A percentile compares a stretch with the other conserved stretches of the same genome.
These are phyloP conservation scores for Hydrozoanthus gracilis DNA, from an alignment of 92 coral and sea anemone genomes.

Conservation along the genomic window DNA sequence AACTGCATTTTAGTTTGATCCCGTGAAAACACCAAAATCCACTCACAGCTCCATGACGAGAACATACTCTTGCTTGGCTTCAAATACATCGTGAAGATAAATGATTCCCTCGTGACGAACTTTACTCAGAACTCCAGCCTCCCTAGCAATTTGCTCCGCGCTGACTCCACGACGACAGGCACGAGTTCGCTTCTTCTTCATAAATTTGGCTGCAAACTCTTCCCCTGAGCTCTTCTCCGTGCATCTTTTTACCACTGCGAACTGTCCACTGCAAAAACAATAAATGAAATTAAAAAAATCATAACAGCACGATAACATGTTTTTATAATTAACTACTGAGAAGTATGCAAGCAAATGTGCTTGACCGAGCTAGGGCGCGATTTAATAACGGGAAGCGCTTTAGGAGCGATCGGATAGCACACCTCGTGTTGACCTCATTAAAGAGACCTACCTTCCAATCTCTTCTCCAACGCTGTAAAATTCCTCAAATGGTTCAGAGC, in stretches of 20 bases:
- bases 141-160: constrained; percentile 77
- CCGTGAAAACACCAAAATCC: not conserved
- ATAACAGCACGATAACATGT: constrained; percentile 19
- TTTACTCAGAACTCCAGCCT: constrained; percentile 79
- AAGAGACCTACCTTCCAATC: constrained; percentile 79
- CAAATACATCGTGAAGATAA: constrained; percentile 93
- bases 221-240: constrained; percentile 78
- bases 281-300: not conserved
- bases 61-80: constrained; percentile 75
- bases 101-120: constrained; percentile 86
- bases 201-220: constrained; percentile 89
- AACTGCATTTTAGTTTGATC: not conserved
- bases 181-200: constrained; percentile 83
- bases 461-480: constrained; percentile 81
- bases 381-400: not conserved
- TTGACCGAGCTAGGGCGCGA: too few species aligned
- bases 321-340: not conserved
- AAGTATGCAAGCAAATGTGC: not conserved
- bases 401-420: not conserved
- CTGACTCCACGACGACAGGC: constrained; percentile 79
- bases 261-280: constrained; percentile 76
- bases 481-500: constrained; percentile 70
- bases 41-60: constrained; percentile 95
- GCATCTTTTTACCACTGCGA: constrained; percentile 91
- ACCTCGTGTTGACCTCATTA: not conserved